Conservation (phyloP, 53 echinoderm and acorn worm species). For the Patiria pectinifera region DNA sequence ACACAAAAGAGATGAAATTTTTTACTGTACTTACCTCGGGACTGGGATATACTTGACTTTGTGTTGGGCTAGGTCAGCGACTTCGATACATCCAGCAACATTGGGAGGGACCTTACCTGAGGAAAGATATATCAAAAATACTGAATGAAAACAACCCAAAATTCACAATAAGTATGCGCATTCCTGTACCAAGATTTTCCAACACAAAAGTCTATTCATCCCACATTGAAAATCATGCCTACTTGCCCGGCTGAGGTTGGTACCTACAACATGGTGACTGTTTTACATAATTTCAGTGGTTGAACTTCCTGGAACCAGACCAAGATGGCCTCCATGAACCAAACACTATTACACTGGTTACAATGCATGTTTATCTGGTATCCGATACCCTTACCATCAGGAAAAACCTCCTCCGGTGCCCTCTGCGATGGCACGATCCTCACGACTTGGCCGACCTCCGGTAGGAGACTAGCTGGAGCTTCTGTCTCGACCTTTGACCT, state of each 20-base stretch:
- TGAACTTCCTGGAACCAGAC: background rate
- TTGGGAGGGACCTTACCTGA: conserved; percentile 63
- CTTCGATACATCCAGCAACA: conserved; percentile 77
- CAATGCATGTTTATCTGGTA: background rate
- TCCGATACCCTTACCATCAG: conserved; percentile 23
- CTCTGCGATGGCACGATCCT: conserved; percentile 71
- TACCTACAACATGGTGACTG: no score
- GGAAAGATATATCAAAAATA: conserved; percentile 3
- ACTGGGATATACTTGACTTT: conserved; percentile 92
- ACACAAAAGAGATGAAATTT: no score
- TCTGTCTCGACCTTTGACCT: conserved; percentile 53
- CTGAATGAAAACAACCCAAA: background rate
- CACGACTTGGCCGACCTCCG: conserved; percentile 80
- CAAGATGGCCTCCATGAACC: background rate
- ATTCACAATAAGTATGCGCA: background rate
- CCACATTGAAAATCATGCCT: no score
- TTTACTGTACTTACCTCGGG: conserved; percentile 73
- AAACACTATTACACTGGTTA: background rate
- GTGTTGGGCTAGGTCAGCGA: conserved; percentile 81
- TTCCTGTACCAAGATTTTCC: no score
- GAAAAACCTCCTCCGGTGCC: conserved; percentile 86
- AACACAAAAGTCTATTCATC: no score
- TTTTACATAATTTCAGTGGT: background rate
- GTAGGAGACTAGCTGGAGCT: conserved; percentile 70
- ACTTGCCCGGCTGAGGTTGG: no score